These are phyloP conservation scores for Phenganax subtilis DNA, from an alignment of 92 coral and sea anemone genomes.

Conservation along the genomic window DNA sequence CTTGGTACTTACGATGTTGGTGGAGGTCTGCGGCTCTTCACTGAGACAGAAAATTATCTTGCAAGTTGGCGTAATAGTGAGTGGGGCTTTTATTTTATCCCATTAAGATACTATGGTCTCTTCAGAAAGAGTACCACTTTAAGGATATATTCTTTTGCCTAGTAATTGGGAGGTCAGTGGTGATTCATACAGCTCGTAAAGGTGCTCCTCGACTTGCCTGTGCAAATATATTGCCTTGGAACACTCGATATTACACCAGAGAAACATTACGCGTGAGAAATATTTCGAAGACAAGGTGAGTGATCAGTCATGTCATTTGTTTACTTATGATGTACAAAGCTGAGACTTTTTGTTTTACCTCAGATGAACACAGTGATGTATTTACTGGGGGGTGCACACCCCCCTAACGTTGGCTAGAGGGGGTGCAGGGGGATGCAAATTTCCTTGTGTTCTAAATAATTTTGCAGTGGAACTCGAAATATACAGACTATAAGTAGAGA, in stretches of 20 bases:
- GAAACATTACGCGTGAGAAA: conserved; percentile 14
- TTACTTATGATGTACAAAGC: not conserved
- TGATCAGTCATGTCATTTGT: not conserved
- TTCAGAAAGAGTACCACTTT: not conserved
- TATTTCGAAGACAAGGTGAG: conserved; percentile 28
- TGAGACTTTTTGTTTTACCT: too few species aligned
- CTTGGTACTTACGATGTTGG: conserved; percentile 62
- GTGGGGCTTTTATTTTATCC: not conserved
- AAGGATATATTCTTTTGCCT: not conserved
- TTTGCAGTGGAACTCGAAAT: too few species aligned
- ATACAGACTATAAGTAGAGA: too few species aligned
- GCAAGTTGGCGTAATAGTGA: conserved; percentile 37
- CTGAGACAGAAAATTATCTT: conserved; percentile 55
- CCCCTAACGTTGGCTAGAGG: too few species aligned
- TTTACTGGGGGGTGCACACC: too few species aligned
- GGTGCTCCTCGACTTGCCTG: conserved; percentile 73
- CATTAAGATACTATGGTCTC: not conserved
- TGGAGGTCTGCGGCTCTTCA: conserved; percentile 59
- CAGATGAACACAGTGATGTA: too few species aligned
- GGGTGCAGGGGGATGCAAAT: too few species aligned
- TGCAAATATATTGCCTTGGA: conserved; percentile 58
- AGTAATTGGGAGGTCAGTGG: conserved; percentile 80
- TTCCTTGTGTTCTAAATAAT: too few species aligned
- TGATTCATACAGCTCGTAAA: conserved; percentile 56
- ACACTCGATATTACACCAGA: not conserved